Evolutionary conservation across 2,888 invertebrate species (phyloP).

Genomic region (Ectemnius continuus): DNA sequence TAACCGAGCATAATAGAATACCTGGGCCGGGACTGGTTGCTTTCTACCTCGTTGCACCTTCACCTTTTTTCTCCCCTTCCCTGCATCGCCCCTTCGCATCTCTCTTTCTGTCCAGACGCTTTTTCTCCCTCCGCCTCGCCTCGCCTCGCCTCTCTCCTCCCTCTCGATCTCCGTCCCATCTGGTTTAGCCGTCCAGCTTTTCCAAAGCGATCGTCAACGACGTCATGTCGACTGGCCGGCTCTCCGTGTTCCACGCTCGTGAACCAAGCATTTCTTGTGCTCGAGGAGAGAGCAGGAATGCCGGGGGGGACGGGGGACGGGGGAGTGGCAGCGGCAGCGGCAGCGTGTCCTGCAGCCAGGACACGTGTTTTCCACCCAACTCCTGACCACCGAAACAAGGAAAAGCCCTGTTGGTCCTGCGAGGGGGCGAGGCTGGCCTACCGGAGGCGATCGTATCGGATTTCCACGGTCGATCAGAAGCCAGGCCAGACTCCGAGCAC

Average conservation of each 20-base stretch:
- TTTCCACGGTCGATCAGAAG: slow-evolving; percentile 41
- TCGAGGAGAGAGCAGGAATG: slow-evolving; percentile 49
- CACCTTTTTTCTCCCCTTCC: slow-evolving; percentile 62
- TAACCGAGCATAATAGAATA: slow-evolving; percentile 77
- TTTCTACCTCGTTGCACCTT: slow-evolving; percentile 75
- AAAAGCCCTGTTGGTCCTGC: slow-evolving; percentile 52
- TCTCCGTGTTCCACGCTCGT: slow-evolving; percentile 18
- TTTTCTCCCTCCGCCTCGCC: slow-evolving; percentile 19
- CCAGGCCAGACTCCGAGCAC: slow-evolving; percentile 8
- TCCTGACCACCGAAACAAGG: slow-evolving; percentile 54
- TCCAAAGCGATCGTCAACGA: slow-evolving; percentile 57
- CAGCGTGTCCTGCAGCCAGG: slow-evolving; percentile 30
- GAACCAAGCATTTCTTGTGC: slow-evolving; percentile 40
- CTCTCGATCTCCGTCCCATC: slow-evolving; percentile 38
- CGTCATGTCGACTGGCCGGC: slow-evolving; percentile 16
- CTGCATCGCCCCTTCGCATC: slow-evolving; percentile 35
- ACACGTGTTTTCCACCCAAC: slow-evolving; percentile 58
- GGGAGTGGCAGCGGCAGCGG: not conserved
- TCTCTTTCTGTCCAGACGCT: slow-evolving; percentile 34
- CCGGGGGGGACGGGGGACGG: slow-evolving; percentile 29
- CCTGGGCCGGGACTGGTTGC: slow-evolving; percentile 67
- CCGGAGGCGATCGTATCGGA: slow-evolving; percentile 51
- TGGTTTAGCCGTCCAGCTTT: slow-evolving; percentile 51
- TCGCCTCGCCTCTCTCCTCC: not conserved
- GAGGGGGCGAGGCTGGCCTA: slow-evolving; percentile 1